Evolutionary conservation across 2,113 vertebrate species (phyloP).

Genomic region (Haliaeetus leucogaster): DNA sequence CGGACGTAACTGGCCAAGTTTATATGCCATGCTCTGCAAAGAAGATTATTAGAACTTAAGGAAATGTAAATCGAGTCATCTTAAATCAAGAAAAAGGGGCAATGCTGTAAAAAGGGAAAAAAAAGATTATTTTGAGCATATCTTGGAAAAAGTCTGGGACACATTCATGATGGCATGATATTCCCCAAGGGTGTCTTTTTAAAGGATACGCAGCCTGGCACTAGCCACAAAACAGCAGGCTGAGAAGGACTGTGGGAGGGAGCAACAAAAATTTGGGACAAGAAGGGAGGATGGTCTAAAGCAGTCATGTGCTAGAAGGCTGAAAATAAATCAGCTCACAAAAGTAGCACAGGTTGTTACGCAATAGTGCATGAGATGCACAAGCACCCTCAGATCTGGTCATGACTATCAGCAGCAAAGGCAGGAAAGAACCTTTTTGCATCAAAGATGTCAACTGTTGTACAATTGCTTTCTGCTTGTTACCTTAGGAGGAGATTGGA

Average conservation of each 20-base stretch:
- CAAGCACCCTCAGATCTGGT: background rate
- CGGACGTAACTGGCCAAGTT: conserved; percentile 42
- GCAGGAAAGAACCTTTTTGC: background rate
- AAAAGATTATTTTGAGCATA: background rate
- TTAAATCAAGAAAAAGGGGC: conserved; percentile 57
- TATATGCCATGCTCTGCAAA: background rate
- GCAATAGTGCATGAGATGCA: background rate
- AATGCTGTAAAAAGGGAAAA: conserved; percentile 1
- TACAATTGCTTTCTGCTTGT: background rate
- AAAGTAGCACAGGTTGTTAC: background rate
- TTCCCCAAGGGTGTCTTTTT: conserved; percentile 44
- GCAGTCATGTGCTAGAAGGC: conserved; percentile 29
- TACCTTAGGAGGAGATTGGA: background rate
- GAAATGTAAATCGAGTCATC: conserved; percentile 34
- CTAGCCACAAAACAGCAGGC: conserved; percentile 3
- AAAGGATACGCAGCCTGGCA: conserved; percentile 11
- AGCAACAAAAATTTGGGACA: conserved; percentile 31
- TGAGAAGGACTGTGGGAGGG: background rate
- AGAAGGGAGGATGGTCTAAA: conserved; percentile 7
- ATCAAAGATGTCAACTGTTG: background rate
- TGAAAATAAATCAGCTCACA: conserved; percentile 49
- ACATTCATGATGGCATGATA: conserved; percentile 10
- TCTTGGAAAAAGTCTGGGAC: conserved; percentile 19
- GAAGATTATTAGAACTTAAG: conserved; percentile 8
- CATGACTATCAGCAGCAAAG: background rate